These are phyloP conservation scores for Phortica magna DNA, from an alignment of 2,888 invertebrate species.

Conservation along the genomic window DNA sequence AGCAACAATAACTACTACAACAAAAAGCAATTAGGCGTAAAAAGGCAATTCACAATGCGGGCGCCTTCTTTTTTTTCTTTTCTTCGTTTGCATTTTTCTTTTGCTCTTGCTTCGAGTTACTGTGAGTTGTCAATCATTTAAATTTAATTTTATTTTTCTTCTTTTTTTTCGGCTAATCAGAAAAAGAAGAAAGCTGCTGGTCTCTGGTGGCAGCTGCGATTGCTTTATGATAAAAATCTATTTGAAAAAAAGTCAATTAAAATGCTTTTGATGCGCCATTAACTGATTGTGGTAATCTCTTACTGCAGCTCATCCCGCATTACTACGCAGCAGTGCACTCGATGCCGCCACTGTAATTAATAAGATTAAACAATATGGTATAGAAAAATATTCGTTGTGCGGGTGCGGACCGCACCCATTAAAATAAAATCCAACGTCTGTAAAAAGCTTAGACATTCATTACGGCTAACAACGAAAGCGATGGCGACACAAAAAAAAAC, in stretches of 20 bases:
- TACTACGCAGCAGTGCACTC: background rate
- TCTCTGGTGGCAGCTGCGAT: conserved; percentile 4
- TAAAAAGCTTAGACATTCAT: conserved; percentile 32
- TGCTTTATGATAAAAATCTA: conserved; percentile 28
- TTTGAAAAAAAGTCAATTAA: conserved; percentile 23
- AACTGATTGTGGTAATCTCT: conserved; percentile 1
- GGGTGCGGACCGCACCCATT: conserved; percentile 50
- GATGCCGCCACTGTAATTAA: conserved; percentile 60
- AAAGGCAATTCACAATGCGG: conserved; percentile 15
- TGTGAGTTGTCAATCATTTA: conserved; percentile 21
- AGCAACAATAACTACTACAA: background rate
- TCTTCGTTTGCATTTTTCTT: background rate
- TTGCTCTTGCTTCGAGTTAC: background rate
- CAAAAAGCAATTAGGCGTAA: conserved; percentile 20
- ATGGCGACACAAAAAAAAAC: background rate
- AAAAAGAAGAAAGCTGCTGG: conserved; percentile 25
- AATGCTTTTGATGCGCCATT: conserved; percentile 25
- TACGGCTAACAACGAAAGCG: background rate
- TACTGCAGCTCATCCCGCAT: background rate
- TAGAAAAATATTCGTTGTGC: conserved; percentile 49
- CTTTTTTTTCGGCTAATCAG: conserved; percentile 28
- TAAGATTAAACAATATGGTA: conserved; percentile 67
- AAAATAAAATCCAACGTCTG: conserved; percentile 31
- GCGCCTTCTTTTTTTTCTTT: background rate
- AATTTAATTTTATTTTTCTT: conserved; percentile 23